Evolutionary conservation across 2,888 invertebrate species (phyloP).

Genomic region (Thecophora atra): DNA sequence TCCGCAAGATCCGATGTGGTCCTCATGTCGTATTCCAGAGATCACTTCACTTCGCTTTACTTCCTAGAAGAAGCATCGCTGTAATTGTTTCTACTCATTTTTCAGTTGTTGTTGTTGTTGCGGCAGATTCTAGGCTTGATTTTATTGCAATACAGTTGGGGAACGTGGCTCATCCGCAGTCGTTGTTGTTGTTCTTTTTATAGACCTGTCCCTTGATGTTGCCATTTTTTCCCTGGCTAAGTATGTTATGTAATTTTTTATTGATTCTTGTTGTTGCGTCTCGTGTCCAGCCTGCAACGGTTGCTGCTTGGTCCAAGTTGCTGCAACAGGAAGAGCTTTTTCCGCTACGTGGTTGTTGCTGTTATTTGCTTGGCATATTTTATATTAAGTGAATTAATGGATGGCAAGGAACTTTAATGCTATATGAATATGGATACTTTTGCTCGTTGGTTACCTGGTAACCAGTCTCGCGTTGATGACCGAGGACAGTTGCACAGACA

Average conservation of each 20-base stretch:
- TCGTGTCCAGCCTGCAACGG: constrained; percentile 33
- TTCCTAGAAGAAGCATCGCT: constrained; percentile 54
- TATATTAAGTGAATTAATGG: constrained; percentile 43
- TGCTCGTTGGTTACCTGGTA: constrained; percentile 1
- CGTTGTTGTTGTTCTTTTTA: constrained; percentile 39
- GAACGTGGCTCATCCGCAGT: background rate
- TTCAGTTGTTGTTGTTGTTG: constrained; percentile 34
- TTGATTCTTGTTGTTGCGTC: constrained; percentile 17
- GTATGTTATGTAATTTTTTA: constrained; percentile 11
- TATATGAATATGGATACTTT: background rate
- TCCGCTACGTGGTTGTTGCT: constrained; percentile 43
- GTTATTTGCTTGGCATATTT: constrained; percentile 41
- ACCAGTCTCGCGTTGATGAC: background rate
- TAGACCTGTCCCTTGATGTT: constrained; percentile 35
- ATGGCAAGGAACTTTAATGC: constrained; percentile 12
- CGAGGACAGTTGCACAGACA: no score
- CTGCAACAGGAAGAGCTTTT: constrained; percentile 48
- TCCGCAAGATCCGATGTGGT: background rate
- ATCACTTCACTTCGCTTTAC: constrained; percentile 54
- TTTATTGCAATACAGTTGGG: constrained; percentile 33
- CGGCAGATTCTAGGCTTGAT: constrained; percentile 35
- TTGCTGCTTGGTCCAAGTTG: constrained; percentile 47
- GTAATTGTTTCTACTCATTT: constrained; percentile 51
- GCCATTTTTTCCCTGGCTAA: background rate
- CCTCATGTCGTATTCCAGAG: constrained; percentile 39